Evolutionary conservation across 2,113 vertebrate species (phyloP).

Genomic region (Alligator sinensis): DNA sequence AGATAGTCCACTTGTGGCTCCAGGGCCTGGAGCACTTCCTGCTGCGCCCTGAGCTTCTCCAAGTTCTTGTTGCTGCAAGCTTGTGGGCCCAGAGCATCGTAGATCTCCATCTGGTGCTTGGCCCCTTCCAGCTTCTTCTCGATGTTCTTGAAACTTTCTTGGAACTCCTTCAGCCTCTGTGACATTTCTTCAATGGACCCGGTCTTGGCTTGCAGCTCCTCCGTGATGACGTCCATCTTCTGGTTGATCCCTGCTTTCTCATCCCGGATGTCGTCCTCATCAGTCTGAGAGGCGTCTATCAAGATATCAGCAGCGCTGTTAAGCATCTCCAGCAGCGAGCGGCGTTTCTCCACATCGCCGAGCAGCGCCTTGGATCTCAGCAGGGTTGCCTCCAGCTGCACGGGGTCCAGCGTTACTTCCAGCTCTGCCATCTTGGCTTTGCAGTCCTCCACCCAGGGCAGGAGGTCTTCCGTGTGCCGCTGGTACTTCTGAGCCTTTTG

Average conservation of each 20-base stretch:
- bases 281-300: slow-evolving; percentile 88
- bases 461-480: slow-evolving; percentile 86
- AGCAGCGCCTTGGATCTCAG: slow-evolving; percentile 87
- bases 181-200: slow-evolving; percentile 93
- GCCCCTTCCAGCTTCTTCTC: slow-evolving; percentile 94
- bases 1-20: slow-evolving; percentile 93
- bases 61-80: slow-evolving; percentile 96
- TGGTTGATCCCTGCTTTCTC: slow-evolving; percentile 93
- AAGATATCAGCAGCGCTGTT: slow-evolving; percentile 92
- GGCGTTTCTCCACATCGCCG: slow-evolving; percentile 90
- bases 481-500: slow-evolving; percentile 90
- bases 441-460: slow-evolving; percentile 90
- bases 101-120: slow-evolving; percentile 94
- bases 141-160: slow-evolving; percentile 91
- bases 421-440: slow-evolving; percentile 83
- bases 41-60: slow-evolving; percentile 91
- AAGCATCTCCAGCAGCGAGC: slow-evolving; percentile 88
- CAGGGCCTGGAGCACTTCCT: slow-evolving; percentile 88
- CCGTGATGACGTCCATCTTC: slow-evolving; percentile 87
- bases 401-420: slow-evolving; percentile 84
- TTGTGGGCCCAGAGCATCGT: slow-evolving; percentile 93
- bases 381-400: slow-evolving; percentile 87
- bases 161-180: slow-evolving; percentile 93
- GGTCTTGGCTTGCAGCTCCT: slow-evolving; percentile 85
- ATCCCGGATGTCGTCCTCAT: slow-evolving; percentile 92